These are phyloP conservation scores for Rhynchonycteris naso DNA, from an alignment of 2,797 vertebrate species.

Conservation along the genomic window DNA sequence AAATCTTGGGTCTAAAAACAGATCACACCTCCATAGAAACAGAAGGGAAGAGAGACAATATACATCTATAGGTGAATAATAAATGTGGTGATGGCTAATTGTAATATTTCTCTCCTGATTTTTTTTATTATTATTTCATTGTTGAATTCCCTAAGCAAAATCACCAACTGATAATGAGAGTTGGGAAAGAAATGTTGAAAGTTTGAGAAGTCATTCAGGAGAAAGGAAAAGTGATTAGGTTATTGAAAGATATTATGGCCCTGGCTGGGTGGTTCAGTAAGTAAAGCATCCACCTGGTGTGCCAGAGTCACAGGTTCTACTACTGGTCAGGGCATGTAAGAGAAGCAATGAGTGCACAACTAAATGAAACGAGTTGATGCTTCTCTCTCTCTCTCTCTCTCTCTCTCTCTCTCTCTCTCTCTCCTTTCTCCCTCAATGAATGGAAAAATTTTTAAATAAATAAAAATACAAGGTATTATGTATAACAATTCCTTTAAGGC, in stretches of 20 bases:
- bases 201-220: constrained; percentile 9
- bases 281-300: no score
- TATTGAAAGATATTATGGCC: background rate
- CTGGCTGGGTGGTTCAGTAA: no score
- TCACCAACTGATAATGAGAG: background rate
- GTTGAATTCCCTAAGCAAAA: background rate
- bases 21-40: background rate
- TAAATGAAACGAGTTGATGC: no score
- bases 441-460: no score
- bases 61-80: background rate
- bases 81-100: background rate
- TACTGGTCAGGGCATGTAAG: no score
- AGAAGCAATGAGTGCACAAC: no score
- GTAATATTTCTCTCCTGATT: background rate
- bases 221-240: background rate
- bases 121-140: background rate
- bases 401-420: no score
- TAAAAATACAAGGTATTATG: background rate
- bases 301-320: no score
- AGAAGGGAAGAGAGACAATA: background rate
- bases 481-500: background rate
- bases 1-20: background rate
- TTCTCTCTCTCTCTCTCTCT: no score
- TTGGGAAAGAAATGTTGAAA: background rate
- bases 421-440: no score